These are phyloP conservation scores for Craterocephalus amniculus DNA, from an alignment of 2,797 vertebrate species.

Conservation along the genomic window DNA sequence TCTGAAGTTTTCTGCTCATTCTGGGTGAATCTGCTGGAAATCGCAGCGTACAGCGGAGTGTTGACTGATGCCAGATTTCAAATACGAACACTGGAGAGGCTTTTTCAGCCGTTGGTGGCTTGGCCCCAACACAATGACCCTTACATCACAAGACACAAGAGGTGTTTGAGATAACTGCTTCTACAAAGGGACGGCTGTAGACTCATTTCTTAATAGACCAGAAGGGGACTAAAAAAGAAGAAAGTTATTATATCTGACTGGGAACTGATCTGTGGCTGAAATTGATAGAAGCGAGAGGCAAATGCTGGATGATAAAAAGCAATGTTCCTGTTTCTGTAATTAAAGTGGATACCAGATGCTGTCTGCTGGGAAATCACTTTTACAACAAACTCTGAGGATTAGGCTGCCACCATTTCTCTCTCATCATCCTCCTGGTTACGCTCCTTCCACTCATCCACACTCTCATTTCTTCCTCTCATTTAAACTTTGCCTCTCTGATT, in stretches of 20 bases:
- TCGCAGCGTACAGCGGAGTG: constrained; percentile 28
- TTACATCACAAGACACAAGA: constrained; percentile 36
- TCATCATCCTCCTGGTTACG: constrained; percentile 35
- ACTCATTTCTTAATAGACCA: constrained; percentile 7
- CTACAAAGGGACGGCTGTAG: background rate
- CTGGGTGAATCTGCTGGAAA: constrained; percentile 37
- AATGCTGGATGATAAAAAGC: constrained; percentile 21
- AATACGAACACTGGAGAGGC: constrained; percentile 23
- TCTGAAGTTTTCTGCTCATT: constrained; percentile 18
- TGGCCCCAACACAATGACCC: constrained; percentile 36
- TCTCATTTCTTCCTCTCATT: constrained; percentile 2
- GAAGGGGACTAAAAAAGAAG: background rate
- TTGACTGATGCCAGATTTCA: constrained; percentile 30
- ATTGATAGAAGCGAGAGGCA: constrained; percentile 5
- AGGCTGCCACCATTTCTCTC: constrained; percentile 46
- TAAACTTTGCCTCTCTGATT: constrained; percentile 25
- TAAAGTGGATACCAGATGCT: constrained; percentile 45
- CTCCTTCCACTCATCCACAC: constrained; percentile 27
- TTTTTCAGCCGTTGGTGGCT: constrained; percentile 15
- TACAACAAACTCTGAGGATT: constrained; percentile 49
- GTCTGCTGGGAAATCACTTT: constrained; percentile 63
- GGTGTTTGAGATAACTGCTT: constrained; percentile 31
- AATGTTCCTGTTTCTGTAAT: constrained; percentile 35
- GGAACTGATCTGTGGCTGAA: constrained; percentile 4
- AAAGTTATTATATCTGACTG: background rate